Percentiles rank a stretch among this genome's conserved stretches.
Evolutionary conservation across 2,797 vertebrate genomes (phyloP).

Genomic region (Gambelia wislizenii): DNA sequence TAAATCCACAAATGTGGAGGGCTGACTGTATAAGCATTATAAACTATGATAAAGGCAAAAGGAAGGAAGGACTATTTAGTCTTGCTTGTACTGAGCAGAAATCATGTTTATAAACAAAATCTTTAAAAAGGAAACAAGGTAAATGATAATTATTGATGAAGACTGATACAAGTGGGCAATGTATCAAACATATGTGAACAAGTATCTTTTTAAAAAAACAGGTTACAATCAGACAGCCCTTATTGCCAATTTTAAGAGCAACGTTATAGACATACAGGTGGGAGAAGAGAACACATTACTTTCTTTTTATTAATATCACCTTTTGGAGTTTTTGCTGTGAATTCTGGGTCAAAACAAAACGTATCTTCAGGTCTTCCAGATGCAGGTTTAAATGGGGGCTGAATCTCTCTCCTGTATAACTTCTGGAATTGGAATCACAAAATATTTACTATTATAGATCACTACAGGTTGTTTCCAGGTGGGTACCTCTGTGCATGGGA

Average conservation of each 20-base stretch:
- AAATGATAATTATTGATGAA: background rate
- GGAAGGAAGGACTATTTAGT: background rate
- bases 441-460: background rate
- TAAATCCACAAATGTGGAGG: too few species aligned
- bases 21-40: background rate
- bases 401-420: conserved; percentile 93
- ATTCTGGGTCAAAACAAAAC: conserved; percentile 99
- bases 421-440: conserved; percentile 81
- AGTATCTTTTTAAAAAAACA: background rate
- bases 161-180: background rate
- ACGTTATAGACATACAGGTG: background rate
- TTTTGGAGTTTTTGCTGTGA: conserved; percentile 99
- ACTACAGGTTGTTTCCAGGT: background rate
- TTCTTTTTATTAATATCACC: conserved; percentile 77
- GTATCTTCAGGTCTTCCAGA: conserved; percentile 97
- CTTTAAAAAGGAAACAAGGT: background rate
- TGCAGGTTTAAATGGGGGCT: conserved; percentile 96
- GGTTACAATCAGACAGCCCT: background rate
- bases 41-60: background rate
- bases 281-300: background rate
- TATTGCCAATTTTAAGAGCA: background rate
- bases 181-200: background rate
- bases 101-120: background rate
- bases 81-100: background rate
- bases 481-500: background rate